These are phyloP conservation scores for Drosophila eugracilis DNA, from an alignment of 1,140 invertebrate genomes.

Conservation along the genomic window DNA sequence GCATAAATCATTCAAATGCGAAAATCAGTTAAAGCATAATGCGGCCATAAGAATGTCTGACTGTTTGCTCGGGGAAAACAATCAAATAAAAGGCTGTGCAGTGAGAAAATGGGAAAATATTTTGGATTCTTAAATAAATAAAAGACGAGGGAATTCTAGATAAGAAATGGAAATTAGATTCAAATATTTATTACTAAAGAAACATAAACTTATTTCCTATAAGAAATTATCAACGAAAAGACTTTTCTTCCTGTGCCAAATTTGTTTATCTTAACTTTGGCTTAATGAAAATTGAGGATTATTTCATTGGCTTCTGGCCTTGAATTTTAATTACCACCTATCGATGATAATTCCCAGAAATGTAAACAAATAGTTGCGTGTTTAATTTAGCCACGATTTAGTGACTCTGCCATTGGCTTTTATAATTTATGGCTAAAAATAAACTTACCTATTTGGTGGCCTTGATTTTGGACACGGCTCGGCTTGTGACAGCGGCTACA, in stretches of 20 bases:
- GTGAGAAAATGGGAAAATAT: slow-evolving; percentile 4
- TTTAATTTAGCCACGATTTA: slow-evolving; percentile 6
- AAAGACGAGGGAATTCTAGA: too few relatives aligned
- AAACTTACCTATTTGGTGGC: slow-evolving; percentile 28
- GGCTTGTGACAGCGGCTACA: slow-evolving; percentile 16
- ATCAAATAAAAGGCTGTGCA: slow-evolving; percentile 25
- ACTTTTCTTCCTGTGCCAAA: neutral
- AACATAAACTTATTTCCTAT: too few relatives aligned
- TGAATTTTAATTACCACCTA: slow-evolving; percentile 1
- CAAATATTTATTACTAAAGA: too few relatives aligned
- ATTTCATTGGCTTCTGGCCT: slow-evolving; percentile 1
- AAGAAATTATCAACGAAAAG: too few relatives aligned
- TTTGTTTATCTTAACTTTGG: slow-evolving; percentile 10
- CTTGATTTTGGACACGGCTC: slow-evolving; percentile 15
- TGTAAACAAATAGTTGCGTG: slow-evolving; percentile 17
- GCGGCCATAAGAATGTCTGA: slow-evolving; percentile 45
- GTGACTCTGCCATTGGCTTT: neutral
- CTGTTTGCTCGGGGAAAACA: slow-evolving; percentile 34
- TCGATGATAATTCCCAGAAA: slow-evolving; percentile 13
- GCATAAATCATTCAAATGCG: slow-evolving; percentile 80
- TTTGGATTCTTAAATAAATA: too few relatives aligned
- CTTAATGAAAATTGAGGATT: slow-evolving; percentile 19
- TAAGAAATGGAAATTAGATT: neutral
- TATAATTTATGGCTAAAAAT: slow-evolving; percentile 22
- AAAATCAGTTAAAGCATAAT: slow-evolving; percentile 80